Base-by-base conservation (phyloP, 2,797 vertebrate genomes). In the Geotria australis region DNA sequence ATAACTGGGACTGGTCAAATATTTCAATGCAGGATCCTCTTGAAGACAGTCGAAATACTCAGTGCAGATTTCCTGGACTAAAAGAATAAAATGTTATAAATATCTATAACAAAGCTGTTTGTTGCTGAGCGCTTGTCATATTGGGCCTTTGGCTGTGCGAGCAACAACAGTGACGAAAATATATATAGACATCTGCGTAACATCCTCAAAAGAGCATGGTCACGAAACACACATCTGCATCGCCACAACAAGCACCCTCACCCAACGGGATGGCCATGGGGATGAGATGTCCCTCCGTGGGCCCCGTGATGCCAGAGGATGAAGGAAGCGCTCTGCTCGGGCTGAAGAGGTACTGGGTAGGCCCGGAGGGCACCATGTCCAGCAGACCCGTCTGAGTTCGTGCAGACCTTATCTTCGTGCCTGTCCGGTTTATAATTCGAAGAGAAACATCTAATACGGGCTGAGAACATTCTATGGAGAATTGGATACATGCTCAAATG, bases 251-350 rank as follows among this genome's bases (percentile, higher is more conserved):
- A 48, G 46, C 59, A 38, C 53, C 60, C 72, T 65, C 74, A 94
- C 89, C 79, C 64, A 96, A 69, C 9, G 80, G 81, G 62, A 91
- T 71, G 6, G 86, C 86, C 74, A 78, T 74, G 59, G 77, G 68
- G 61, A 80, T 73, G 1, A 79, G 70, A 58, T 70, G 69, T 9
- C 72, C 70, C 65, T 76, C 72, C 58, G 75, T 49, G 2, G 70
- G 65, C n/a, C 69, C 64, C 1, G 62, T 61, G 57, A 57, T 58
- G 46, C 47, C 57, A 1, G 60, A 60, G 48, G 38, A 8, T 10
- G 59, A 61, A 5, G 65, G 63, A n/a, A 63, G 58, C 45, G 69
- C 68, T 61, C 47, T 64, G 47, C 67, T 69, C 47, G 78, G 74
- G 60, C 67, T 73, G 63, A 77, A 74, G 59, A 74, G 10, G 62